Percentiles rank a stretch among this genome's conserved stretches.
Evolutionary conservation across 2,113 vertebrate genomes (phyloP).

Genomic region (Machaerirhynchus nigripectus): DNA sequence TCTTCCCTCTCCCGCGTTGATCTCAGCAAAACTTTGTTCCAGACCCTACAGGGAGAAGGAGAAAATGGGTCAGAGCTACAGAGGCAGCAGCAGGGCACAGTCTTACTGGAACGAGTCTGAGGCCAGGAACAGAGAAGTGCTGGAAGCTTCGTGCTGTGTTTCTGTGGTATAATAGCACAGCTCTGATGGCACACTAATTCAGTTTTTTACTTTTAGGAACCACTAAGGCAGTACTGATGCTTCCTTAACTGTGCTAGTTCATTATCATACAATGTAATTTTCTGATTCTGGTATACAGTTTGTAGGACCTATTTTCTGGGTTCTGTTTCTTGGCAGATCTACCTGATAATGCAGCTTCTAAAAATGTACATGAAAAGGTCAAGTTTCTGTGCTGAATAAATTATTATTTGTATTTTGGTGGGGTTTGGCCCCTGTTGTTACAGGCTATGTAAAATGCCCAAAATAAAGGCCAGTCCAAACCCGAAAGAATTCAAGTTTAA

Average conservation of each 20-base stretch:
- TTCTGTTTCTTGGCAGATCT: conserved; percentile 37
- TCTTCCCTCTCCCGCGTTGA: not conserved
- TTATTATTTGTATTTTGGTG: not conserved
- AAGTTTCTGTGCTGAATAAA: not conserved
- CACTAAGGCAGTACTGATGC: conserved; percentile 14
- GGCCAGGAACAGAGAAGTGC: not conserved
- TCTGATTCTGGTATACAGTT: conserved; percentile 10
- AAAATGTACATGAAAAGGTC: not conserved
- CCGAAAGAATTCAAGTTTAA: not conserved
- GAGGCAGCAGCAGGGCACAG: not conserved
- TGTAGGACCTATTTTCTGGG: not conserved
- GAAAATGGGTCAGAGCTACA: not conserved
- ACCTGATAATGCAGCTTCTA: not conserved
- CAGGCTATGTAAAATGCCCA: not conserved
- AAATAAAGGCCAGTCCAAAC: not conserved
- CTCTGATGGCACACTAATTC: conserved; percentile 47
- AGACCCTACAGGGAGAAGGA: not conserved
- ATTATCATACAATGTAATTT: conserved; percentile 55
- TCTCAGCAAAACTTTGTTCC: not conserved
- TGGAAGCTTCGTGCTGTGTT: conserved; percentile 2
- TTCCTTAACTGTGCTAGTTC: conserved; percentile 29
- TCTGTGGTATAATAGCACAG: not conserved
- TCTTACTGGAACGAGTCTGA: not conserved
- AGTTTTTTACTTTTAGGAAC: conserved; percentile 43
- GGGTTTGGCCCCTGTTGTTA: not conserved